These are phyloP conservation scores for Drosophila sordidula DNA, from an alignment of 2,888 invertebrate genomes.

Conservation along the genomic window DNA sequence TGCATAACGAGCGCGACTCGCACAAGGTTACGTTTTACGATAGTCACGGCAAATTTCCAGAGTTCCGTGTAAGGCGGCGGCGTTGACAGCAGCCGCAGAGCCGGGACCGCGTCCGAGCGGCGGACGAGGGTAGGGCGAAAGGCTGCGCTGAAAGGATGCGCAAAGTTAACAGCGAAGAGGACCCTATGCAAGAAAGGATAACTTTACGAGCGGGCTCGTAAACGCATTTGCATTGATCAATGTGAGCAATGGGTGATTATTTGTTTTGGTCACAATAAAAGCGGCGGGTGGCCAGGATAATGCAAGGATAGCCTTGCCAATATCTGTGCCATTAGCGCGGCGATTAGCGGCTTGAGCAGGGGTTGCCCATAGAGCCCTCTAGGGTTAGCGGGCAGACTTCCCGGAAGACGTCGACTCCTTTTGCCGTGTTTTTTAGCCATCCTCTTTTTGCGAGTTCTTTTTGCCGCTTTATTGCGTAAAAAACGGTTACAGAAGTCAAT, in stretches of 20 bases:
- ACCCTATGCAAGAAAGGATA: conserved; percentile 76
- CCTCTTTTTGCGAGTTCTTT: conserved; percentile 23
- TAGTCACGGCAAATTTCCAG: conserved; percentile 56
- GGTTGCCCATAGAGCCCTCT: conserved; percentile 23
- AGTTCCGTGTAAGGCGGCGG: conserved; percentile 59
- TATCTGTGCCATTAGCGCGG: conserved; percentile 60
- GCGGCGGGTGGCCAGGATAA: conserved; percentile 75
- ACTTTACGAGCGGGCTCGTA: conserved; percentile 71
- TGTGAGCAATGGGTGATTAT: conserved; percentile 78
- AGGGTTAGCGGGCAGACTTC: conserved; percentile 45
- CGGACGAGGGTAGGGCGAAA: conserved; percentile 21
- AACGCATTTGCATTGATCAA: conserved; percentile 73
- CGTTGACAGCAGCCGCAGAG: conserved; percentile 23
- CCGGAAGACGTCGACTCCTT: conserved; percentile 30
- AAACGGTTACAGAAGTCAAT: conserved; percentile 58
- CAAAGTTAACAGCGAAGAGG: conserved; percentile 66
- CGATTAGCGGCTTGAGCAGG: conserved; percentile 64
- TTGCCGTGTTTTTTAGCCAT: conserved; percentile 21
- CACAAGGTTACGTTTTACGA: conserved; percentile 72
- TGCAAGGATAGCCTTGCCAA: conserved; percentile 58
- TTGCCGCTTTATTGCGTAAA: conserved; percentile 60
- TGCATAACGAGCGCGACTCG: conserved; percentile 27
- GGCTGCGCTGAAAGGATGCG: conserved; percentile 72
- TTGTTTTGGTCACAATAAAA: conserved; percentile 80
- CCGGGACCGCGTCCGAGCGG: neutral